These are phyloP conservation scores for Myotis davidii DNA, from an alignment of 2,113 vertebrate genomes.

Conservation along the genomic window DNA sequence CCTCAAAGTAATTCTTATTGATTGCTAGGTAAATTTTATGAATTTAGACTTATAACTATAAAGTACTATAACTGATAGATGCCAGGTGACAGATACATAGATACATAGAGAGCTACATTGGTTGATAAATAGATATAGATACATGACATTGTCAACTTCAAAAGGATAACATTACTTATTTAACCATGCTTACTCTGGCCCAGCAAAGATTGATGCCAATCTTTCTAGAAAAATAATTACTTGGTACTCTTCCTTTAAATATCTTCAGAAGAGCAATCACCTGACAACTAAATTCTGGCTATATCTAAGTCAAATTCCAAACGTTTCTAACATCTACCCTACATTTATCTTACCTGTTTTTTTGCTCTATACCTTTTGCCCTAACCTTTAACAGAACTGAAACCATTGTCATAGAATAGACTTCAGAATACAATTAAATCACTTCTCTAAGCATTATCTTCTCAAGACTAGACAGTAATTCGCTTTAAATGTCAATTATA, in stretches of 20 bases:
- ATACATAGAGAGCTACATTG: not conserved
- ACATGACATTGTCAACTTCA: not conserved
- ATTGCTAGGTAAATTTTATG: not conserved
- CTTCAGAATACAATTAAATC: not conserved
- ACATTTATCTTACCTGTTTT: not conserved
- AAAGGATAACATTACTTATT: not conserved
- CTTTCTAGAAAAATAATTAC: not conserved
- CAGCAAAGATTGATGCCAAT: not conserved
- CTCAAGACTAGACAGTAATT: constrained; percentile 10
- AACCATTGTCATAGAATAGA: not conserved
- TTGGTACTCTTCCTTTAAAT: not conserved
- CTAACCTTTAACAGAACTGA: not conserved
- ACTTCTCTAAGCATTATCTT: constrained; percentile 34
- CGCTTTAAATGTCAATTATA: constrained; percentile 39
- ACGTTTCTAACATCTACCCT: not conserved
- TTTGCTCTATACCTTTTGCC: not conserved
- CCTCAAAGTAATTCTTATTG: not conserved
- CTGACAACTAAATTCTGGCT: not conserved
- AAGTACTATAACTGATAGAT: not conserved
- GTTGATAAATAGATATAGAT: not conserved
- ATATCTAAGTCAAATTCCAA: not conserved
- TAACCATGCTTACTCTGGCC: not conserved
- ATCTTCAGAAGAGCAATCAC: not conserved
- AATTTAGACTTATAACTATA: not conserved
- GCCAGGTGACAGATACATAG: not conserved